phyloP scores from a whole-genome alignment of 2,888 invertebrate genomes.

The Drosophila subquinaria region DNA sequence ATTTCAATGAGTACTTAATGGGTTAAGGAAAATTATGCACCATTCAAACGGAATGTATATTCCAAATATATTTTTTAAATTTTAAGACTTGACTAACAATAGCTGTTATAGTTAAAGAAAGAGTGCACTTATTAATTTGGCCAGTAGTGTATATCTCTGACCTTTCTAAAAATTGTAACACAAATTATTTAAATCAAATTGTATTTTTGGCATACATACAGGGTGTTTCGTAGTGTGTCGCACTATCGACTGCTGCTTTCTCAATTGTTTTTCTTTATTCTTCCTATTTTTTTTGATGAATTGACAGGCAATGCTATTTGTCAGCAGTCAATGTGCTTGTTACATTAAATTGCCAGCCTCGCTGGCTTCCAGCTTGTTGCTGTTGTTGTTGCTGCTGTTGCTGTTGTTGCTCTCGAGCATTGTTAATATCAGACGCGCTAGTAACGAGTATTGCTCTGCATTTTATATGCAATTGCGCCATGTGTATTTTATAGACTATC shows the following conservation, averaged over 20 bases:
- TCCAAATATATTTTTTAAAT: too few species aligned
- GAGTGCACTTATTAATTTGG: too few species aligned
- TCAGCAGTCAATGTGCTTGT: constrained; percentile 85
- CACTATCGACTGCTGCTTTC: not conserved
- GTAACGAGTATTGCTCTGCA: constrained; percentile 71
- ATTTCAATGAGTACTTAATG: too few species aligned
- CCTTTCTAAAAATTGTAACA: not conserved
- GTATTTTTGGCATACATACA: not conserved
- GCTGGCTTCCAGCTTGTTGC: constrained; percentile 49
- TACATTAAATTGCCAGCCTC: constrained; percentile 83
- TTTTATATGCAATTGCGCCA: constrained; percentile 74
- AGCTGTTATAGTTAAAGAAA: too few species aligned
- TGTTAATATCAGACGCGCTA: constrained; percentile 76
- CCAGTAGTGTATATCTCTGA: too few species aligned
- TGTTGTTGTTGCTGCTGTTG: constrained; percentile 24
- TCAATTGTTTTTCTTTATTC: constrained; percentile 36
- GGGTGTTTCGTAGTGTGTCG: not conserved
- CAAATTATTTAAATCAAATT: too few species aligned
- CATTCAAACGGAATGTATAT: too few species aligned
- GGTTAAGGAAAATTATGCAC: too few species aligned
- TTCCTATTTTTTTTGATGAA: constrained; percentile 80
- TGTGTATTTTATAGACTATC: constrained; percentile 62
- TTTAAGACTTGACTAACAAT: too few species aligned
- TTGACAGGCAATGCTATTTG: constrained; percentile 85
- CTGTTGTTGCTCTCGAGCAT: constrained; percentile 50